A percentile compares a stretch with the other conserved stretches of the same genome.
These are phyloP conservation scores for Acrobasis suavella DNA, from an alignment of 2,888 invertebrate genomes.

Conservation along the genomic window DNA sequence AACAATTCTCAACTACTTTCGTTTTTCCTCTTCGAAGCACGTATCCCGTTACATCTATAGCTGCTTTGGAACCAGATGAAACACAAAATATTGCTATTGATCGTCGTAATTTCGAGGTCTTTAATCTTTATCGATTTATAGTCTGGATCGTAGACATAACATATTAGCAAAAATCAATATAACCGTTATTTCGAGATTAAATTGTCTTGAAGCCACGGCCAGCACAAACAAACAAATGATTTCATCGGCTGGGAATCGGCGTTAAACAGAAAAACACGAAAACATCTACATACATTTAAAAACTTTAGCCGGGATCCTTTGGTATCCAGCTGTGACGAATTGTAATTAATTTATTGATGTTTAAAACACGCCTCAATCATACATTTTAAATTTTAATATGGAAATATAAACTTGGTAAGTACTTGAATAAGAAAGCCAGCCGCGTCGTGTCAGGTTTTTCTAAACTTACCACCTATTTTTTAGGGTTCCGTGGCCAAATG, in stretches of 20 bases:
- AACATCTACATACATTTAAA: background rate
- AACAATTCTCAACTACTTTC: background rate
- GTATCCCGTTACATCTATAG: too few relatives aligned
- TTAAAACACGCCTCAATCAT: background rate
- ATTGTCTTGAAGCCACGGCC: background rate
- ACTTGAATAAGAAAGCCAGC: too few relatives aligned
- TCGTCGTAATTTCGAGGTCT: background rate
- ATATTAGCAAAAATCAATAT: background rate
- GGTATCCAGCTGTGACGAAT: constrained; percentile 5
- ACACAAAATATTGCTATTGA: too few relatives aligned
- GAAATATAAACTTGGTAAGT: background rate
- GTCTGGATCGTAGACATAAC: constrained; percentile 9
- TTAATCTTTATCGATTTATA: constrained; percentile 1
- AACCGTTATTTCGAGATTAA: background rate
- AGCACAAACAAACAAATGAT: constrained; percentile 2
- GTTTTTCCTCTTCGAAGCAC: too few relatives aligned
- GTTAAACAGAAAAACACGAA: background rate
- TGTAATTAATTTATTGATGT: constrained; percentile 2
- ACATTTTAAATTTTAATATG: background rate
- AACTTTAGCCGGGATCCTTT: background rate
- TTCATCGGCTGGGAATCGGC: background rate
- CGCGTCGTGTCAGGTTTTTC: too few relatives aligned
- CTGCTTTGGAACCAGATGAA: too few relatives aligned
- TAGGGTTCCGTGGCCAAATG: too few relatives aligned
- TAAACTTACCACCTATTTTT: too few relatives aligned